These are phyloP conservation scores for Agrotis puta DNA, from an alignment of 2,888 invertebrate genomes.

Conservation along the genomic window DNA sequence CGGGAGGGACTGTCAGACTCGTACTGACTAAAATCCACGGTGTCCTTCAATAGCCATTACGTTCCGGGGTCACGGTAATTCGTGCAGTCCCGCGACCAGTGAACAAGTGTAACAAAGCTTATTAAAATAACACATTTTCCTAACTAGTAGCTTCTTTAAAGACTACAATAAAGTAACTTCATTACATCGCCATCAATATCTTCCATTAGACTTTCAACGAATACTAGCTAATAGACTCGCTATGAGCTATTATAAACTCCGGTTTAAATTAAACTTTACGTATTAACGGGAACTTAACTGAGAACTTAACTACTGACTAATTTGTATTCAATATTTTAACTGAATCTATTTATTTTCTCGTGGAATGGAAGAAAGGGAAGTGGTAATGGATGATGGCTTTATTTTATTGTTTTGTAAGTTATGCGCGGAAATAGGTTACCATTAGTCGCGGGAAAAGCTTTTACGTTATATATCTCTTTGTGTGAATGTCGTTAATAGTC, in stretches of 20 bases:
- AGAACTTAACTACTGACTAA: conserved; percentile 40
- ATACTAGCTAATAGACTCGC: conserved; percentile 32
- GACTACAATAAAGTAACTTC: conserved; percentile 9
- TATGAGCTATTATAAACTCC: conserved; percentile 51
- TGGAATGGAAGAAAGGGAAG: background rate
- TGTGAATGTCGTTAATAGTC: background rate
- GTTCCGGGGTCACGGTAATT: too few relatives aligned
- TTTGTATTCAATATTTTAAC: conserved; percentile 50
- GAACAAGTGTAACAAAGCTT: background rate
- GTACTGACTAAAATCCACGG: too few relatives aligned
- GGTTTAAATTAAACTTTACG: conserved; percentile 66
- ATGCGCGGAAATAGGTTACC: background rate
- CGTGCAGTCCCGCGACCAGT: too few relatives aligned
- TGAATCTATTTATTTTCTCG: conserved; percentile 41
- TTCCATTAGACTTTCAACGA: conserved; percentile 56
- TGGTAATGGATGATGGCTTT: conserved; percentile 8
- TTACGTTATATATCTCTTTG: background rate
- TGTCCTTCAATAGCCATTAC: too few relatives aligned
- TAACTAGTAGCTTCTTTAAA: background rate
- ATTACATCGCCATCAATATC: conserved; percentile 41
- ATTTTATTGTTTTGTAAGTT: conserved; percentile 28
- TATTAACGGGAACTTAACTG: conserved; percentile 58
- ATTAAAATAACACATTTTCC: background rate
- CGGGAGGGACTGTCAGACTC: too few relatives aligned
- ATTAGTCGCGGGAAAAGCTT: background rate